Evolutionary conservation across 2,113 vertebrate species (phyloP).

Genomic region (Corvus cornix): DNA sequence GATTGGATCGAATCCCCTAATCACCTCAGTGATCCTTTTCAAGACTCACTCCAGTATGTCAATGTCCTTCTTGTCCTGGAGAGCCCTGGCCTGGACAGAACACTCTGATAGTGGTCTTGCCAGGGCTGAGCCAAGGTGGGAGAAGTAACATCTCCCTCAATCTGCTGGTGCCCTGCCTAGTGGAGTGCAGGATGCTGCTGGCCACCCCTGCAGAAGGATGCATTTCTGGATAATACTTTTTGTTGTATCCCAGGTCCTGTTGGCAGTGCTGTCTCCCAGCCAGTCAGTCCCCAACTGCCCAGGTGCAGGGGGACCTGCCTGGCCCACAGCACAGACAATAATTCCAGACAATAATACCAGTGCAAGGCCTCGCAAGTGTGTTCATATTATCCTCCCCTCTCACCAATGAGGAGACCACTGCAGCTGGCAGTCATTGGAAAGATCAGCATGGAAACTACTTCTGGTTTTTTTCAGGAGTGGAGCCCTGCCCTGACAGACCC

Average conservation of each 20-base stretch:
- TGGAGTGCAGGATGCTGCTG: background rate
- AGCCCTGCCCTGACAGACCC: background rate
- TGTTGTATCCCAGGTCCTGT: background rate
- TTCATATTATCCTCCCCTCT: accelerated
- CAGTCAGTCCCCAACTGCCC: too few species aligned
- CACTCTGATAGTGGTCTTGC: accelerated
- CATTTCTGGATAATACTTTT: background rate
- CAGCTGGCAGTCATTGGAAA: background rate
- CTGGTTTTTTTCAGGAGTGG: accelerated
- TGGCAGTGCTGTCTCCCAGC: background rate
- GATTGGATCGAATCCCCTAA: background rate
- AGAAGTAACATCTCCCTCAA: background rate
- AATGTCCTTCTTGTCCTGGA: background rate
- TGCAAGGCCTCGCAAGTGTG: background rate
- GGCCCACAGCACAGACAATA: background rate
- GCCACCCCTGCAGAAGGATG: background rate
- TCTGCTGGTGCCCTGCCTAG: background rate
- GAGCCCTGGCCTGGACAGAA: background rate
- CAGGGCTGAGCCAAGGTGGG: background rate
- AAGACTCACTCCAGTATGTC: background rate
- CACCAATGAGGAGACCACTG: background rate
- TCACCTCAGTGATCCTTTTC: background rate
- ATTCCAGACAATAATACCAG: background rate
- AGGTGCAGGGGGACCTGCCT: too few species aligned
- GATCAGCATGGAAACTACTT: background rate